phyloP scores from a whole-genome alignment of 2,113 vertebrate species.

The Cebidichthys violaceus region DNA sequence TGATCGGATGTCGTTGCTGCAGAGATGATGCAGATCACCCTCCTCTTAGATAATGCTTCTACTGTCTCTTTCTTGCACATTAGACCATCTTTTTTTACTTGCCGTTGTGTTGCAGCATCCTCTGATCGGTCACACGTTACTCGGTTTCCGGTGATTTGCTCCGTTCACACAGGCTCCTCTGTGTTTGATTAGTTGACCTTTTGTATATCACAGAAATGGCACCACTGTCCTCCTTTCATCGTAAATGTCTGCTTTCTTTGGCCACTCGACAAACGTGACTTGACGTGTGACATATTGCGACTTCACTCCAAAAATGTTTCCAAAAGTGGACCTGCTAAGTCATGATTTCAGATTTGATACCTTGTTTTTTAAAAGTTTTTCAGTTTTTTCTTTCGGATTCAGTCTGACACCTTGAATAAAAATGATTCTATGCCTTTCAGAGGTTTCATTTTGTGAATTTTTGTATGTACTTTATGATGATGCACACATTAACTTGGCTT shows the following conservation, averaged over 20 bases:
- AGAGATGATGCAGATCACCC: constrained; percentile 20
- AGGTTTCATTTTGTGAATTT: not conserved
- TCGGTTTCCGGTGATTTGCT: not conserved
- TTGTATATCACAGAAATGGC: not conserved
- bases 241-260: not conserved
- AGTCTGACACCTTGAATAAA: not conserved
- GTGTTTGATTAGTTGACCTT: not conserved
- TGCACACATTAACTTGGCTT: not conserved
- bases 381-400: not conserved
- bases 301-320: not conserved
- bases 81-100: constrained; percentile 37
- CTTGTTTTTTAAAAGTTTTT: too few relatives aligned
- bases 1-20: not conserved
- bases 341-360: not conserved
- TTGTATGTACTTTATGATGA: not conserved
- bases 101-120: constrained; percentile 42
- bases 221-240: not conserved
- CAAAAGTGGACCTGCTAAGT: too few relatives aligned
- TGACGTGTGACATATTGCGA: not conserved
- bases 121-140: constrained; percentile 17
- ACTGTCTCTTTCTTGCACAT: constrained; percentile 4
- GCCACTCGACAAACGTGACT: too few relatives aligned
- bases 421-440: not conserved
- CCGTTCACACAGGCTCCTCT: not conserved
- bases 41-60: constrained; percentile 32